Evolutionary conservation across 2,797 vertebrate genomes (phyloP).

Genomic region (Chiroxiphia lanceolata): DNA sequence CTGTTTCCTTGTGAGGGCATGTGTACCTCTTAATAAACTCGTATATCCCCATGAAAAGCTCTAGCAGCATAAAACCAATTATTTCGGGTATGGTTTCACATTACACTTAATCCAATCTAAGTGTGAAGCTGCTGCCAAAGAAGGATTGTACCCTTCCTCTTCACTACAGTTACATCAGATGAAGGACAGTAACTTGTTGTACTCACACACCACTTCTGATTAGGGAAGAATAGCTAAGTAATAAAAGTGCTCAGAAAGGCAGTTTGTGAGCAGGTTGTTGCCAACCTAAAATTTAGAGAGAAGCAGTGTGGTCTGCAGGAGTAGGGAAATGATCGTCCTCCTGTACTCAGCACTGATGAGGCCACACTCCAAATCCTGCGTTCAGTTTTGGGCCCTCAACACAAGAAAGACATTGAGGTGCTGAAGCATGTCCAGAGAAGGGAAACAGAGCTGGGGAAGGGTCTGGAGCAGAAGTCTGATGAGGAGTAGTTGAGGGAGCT

Average conservation of each 20-base stretch:
- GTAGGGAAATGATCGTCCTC: background rate
- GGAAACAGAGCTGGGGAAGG: background rate
- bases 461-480: background rate
- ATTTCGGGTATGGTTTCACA: constrained; percentile 10
- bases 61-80: constrained; percentile 68
- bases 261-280: background rate
- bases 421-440: background rate
- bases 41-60: constrained; percentile 47
- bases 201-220: constrained; percentile 7
- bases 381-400: background rate
- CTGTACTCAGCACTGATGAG: background rate
- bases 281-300: background rate
- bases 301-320: background rate
- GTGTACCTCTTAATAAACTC: constrained; percentile 18
- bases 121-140: constrained; percentile 11
- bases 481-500: background rate
- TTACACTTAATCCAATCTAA: constrained; percentile 24
- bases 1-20: background rate
- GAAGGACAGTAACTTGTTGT: fast-evolving
- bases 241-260: background rate
- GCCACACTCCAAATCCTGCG: fast-evolving
- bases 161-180: background rate
- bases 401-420: background rate
- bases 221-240: background rate
- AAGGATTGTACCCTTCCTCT: background rate